Evolutionary conservation across 2,888 invertebrate species (phyloP), one percentile per base, ranked within the genome.

Genomic region (Coremacera marginata): DNA sequence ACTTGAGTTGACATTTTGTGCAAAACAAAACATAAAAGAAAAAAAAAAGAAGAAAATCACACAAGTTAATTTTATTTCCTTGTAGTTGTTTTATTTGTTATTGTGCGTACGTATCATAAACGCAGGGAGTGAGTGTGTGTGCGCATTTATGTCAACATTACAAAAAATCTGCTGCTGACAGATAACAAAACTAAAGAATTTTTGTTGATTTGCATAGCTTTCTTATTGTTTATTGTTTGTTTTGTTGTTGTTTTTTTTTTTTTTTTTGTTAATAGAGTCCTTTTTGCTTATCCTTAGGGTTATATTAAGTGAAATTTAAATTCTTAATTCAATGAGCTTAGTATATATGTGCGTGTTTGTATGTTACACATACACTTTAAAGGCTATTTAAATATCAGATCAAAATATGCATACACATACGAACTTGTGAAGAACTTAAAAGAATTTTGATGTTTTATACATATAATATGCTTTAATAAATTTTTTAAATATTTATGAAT

Each of bases 151-250:
- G 22, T 22, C 27, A 11, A 22, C 22, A 25, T 22, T 14, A 25
- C 27, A 19, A 60, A 25, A 60, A 60, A 60, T 60, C 57, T 60
- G 19, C 14, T 60, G 25, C 57, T 60, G 57, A 60, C 57, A 60
- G 57, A 60, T 60, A 60, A 60, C 57, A 22, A 55, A 55, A 55
- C 55, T 1, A 9, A 19, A 8, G 55, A n/a, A 55, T 55, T 60
- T 22, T 27, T 60, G 11, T 60, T 27, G 14, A 55, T 19, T 55
- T 22, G 16, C n/a, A 22, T 19, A 4, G 19, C 57, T 22, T 19
- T 5, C 57, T 44, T 44, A 27, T 60, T 60, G 22, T 19, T 27
- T 60, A 27, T 27, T 14, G 57, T 60, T 60, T 22, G 19, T 55
- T 7, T 22, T 22, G 55, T 55, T 55, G 55, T 60, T 60, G 57